Evolutionary conservation across 2,888 invertebrate species (phyloP), one percentile per base, ranked within the genome.

Genomic region (Chironomus riparius): DNA sequence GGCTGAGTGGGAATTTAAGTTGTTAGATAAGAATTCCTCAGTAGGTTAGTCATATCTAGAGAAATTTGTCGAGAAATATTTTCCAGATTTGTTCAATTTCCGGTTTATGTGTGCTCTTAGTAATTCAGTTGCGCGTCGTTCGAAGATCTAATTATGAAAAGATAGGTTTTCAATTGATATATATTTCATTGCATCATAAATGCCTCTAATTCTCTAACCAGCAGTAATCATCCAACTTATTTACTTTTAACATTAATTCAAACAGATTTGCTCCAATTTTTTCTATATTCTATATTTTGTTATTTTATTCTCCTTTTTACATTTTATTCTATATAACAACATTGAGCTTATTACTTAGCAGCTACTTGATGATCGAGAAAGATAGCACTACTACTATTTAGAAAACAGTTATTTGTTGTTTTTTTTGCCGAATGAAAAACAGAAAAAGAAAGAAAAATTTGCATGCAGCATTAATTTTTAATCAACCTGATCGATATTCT

Each of bases 331-430:
- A 10, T 28, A 56, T 22, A 15, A 50, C 61, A 24, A 62, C 65
- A n/a, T 18, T 10, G 61, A 74, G 74, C 74, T 68, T 68, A 74
- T 74, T 62, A 62, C 69, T 38, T 76, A 69, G 69, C 50, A 68
- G 76, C 76, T 76, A 68, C 69, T 76, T 69, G 76, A 76, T 76
- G 69, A 76, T 76, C 68, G 68, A 76, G 28, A 69, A 76, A 76
- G 76, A 76, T 76, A 69, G 69, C n/a, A 21, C 38, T 38, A 38
- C 7, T 2, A 38, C 38, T 38, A 38, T 38, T 48, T 47, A 47
- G n/a, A 48, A 56, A 71, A 72, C 72, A 72, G 72, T 72, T 72
- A 72, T 72, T 72, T 72, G 72, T 72, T 61, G 61, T n/a, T n/a
- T n/a, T n/a, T n/a, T 38, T 38, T 38, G 38, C 38, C 10, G 38